Conservation (phyloP, 2,797 vertebrate genomes). For the Allobates femoralis region DNA sequence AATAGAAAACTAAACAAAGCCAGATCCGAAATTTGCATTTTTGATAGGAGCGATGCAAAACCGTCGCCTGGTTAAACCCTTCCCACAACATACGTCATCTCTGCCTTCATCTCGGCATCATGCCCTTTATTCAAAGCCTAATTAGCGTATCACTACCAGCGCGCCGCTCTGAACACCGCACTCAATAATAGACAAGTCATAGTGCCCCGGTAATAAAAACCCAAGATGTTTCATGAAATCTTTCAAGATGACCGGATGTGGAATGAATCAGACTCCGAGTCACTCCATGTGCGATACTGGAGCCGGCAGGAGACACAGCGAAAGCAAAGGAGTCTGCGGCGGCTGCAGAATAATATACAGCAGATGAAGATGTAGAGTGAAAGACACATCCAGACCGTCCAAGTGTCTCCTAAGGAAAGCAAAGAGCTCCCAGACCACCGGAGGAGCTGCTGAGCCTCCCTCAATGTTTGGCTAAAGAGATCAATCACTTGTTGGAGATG, state of each 20-base stretch:
- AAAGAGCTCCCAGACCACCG: background rate
- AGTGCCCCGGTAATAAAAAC: background rate
- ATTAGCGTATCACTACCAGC: conserved; percentile 35
- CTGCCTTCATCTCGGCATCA: background rate
- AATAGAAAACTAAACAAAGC: background rate
- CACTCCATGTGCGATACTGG: background rate
- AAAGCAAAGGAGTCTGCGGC: background rate
- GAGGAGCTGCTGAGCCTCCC: background rate
- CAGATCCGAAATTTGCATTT: background rate
- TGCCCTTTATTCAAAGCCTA: conserved; percentile 14
- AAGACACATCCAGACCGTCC: background rate
- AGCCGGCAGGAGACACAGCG: background rate
- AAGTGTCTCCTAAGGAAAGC: background rate
- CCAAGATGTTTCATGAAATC: background rate
- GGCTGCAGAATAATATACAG: background rate
- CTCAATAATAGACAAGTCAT: conserved; percentile 42
- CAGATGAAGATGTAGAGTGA: too few relatives aligned
- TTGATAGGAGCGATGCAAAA: background rate
- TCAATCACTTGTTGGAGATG: too few relatives aligned
- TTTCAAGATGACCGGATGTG: background rate
- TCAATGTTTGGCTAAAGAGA: background rate
- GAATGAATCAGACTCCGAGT: background rate
- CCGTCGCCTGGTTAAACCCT: background rate
- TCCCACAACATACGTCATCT: background rate
- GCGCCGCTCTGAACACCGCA: background rate